Percentiles rank a stretch among this genome's conserved stretches.
These are phyloP conservation scores for Sarcophaga subvicina DNA, from an alignment of 2,888 invertebrate genomes.

Conservation along the genomic window DNA sequence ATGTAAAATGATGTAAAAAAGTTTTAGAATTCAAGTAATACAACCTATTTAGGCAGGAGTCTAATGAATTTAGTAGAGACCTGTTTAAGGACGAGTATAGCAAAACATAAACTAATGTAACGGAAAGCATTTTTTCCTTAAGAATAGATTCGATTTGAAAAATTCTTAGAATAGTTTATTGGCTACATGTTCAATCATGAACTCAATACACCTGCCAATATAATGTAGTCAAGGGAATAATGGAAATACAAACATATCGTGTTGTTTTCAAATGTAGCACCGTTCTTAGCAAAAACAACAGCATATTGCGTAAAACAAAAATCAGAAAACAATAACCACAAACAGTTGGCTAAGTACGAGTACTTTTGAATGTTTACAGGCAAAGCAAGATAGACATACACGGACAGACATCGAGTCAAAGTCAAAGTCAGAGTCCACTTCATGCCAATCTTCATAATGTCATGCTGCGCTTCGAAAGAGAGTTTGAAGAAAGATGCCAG, in stretches of 20 bases:
- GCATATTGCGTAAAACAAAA: conserved; percentile 20
- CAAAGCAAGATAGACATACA: background rate
- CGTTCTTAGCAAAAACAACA: background rate
- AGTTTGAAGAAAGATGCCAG: conserved; percentile 32
- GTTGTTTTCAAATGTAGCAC: conserved; percentile 18
- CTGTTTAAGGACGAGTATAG: no score
- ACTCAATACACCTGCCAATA: background rate
- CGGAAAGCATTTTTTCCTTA: no score
- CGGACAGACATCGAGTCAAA: conserved; percentile 3
- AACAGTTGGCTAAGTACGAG: background rate
- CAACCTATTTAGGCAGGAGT: no score
- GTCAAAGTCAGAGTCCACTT: conserved; percentile 56
- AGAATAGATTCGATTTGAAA: background rate
- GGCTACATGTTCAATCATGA: background rate
- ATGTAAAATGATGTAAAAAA: no score
- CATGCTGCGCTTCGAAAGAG: conserved; percentile 59
- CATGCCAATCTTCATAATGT: conserved; percentile 64
- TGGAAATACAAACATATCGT: background rate
- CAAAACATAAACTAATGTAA: no score
- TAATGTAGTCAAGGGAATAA: background rate
- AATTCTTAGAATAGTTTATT: background rate
- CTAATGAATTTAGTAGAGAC: no score
- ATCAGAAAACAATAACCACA: conserved; percentile 8
- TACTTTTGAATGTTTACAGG: background rate
- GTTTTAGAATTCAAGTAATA: no score